Conservation (phyloP, 2,888 invertebrate genomes). For the Chalcis sispes region DNA sequence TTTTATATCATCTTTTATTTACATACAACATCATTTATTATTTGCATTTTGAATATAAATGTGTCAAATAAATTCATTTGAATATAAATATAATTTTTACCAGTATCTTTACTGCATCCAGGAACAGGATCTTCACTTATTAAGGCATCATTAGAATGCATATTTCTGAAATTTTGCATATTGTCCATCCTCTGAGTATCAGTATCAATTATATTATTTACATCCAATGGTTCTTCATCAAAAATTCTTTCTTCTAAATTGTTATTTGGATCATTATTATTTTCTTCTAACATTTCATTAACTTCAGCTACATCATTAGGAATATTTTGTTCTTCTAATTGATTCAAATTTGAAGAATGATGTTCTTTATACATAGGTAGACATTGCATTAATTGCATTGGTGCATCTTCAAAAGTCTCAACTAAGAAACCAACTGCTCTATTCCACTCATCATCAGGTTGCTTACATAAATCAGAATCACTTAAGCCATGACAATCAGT, state of each 20-base stretch:
- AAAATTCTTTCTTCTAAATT: slow-evolving; percentile 61
- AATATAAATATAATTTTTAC: slow-evolving; percentile 11
- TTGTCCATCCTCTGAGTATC: neutral
- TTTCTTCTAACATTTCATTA: slow-evolving; percentile 64
- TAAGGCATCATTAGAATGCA: slow-evolving; percentile 13
- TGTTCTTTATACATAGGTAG: neutral
- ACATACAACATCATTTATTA: no score
- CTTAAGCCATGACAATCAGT: slow-evolving; percentile 34
- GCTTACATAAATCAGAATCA: slow-evolving; percentile 54
- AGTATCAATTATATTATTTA: neutral
- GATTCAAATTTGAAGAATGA: neutral
- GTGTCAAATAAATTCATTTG: neutral
- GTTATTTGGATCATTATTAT: slow-evolving; percentile 69
- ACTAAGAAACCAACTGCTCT: slow-evolving; percentile 7
- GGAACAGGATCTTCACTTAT: slow-evolving; percentile 27
- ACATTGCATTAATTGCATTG: slow-evolving; percentile 19
- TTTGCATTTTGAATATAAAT: no score
- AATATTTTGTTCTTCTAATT: neutral
- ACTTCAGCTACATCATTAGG: slow-evolving; percentile 17
- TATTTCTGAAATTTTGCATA: slow-evolving; percentile 9
- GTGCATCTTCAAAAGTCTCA: slow-evolving; percentile 6
- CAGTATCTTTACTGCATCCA: slow-evolving; percentile 50
- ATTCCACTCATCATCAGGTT: slow-evolving; percentile 24
- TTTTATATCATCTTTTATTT: no score
- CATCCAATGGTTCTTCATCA: slow-evolving; percentile 21